A percentile compares a stretch with the other conserved stretches of the same genome.
phyloP scores from a whole-genome alignment of 30 jellyfish, hydroid and myxozoan species.

The Pseudorhiza aurosa region DNA sequence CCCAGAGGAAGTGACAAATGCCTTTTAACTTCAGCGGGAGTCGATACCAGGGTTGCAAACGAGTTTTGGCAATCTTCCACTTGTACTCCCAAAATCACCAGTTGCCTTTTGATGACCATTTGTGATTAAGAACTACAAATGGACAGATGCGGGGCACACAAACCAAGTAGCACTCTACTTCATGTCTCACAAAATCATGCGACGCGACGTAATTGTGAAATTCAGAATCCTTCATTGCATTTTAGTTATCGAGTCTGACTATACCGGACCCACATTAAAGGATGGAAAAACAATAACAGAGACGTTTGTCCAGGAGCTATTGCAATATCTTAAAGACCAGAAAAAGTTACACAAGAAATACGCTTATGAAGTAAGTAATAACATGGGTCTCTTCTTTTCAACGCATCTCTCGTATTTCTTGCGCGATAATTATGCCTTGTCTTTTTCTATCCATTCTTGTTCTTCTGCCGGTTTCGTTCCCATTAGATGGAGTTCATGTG shows the following conservation, averaged over 20 bases:
- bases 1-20: too few relatives aligned
- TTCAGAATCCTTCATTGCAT: too few relatives aligned
- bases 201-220: too few relatives aligned
- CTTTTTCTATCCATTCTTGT: too few relatives aligned
- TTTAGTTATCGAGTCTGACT: conserved; percentile 87
- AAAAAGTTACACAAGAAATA: conserved; percentile 89
- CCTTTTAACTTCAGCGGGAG: background rate
- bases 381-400: too few relatives aligned
- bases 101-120: conserved; percentile 81
- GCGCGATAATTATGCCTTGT: too few relatives aligned
- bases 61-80: conserved; percentile 27
- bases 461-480: too few relatives aligned
- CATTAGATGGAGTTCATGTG: too few relatives aligned
- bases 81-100: conserved; percentile 55
- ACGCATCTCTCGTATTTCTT: too few relatives aligned
- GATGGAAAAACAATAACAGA: conserved; percentile 75
- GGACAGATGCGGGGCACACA: conserved; percentile 88
- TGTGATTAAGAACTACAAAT: conserved; percentile 14
- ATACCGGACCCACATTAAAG: conserved; percentile 80
- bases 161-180: too few relatives aligned
- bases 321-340: conserved; percentile 79
- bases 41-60: conserved; percentile 17
- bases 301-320: conserved; percentile 71
- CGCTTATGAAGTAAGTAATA: conserved; percentile 83
- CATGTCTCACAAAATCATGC: too few relatives aligned